phyloP scores from a whole-genome alignment of 2,113 vertebrate species.

The Andinoacara biseriatus region DNA sequence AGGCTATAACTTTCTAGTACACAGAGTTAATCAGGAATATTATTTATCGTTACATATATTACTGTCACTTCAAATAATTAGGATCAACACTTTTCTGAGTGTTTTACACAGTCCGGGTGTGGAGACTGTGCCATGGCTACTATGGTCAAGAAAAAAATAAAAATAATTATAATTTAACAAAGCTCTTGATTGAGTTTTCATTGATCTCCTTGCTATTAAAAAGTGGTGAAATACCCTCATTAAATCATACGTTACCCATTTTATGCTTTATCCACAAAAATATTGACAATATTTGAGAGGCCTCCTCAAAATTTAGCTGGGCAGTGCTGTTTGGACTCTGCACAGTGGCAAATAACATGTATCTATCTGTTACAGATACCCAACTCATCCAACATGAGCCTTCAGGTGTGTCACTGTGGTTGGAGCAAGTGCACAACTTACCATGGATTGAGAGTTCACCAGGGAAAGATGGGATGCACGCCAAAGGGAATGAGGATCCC shows the following conservation, averaged over 20 bases:
- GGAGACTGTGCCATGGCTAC: rapidly evolving
- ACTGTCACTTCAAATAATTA: background rate
- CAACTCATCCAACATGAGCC: background rate
- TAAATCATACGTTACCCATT: rapidly evolving
- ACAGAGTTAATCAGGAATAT: too few relatives aligned
- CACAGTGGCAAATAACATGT: background rate
- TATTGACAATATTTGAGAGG: background rate
- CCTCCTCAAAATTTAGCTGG: too few relatives aligned
- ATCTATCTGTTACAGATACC: background rate
- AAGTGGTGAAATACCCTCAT: rapidly evolving
- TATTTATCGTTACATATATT: too few relatives aligned
- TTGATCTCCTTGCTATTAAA: background rate
- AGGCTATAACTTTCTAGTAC: too few relatives aligned
- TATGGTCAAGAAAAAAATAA: background rate
- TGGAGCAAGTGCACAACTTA: conserved; percentile 2
- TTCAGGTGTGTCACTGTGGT: conserved; percentile 31
- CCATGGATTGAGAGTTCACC: conserved; percentile 22
- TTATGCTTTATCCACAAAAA: background rate
- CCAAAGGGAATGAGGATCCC: conserved; percentile 20
- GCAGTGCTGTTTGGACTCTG: too few relatives aligned
- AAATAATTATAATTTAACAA: background rate
- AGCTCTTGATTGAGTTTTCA: background rate
- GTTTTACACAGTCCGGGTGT: background rate
- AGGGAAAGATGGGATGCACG: conserved; percentile 51
- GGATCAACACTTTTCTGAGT: rapidly evolving